phyloP scores from a whole-genome alignment of 2,797 vertebrate species.

The Echeneis naucrates region DNA sequence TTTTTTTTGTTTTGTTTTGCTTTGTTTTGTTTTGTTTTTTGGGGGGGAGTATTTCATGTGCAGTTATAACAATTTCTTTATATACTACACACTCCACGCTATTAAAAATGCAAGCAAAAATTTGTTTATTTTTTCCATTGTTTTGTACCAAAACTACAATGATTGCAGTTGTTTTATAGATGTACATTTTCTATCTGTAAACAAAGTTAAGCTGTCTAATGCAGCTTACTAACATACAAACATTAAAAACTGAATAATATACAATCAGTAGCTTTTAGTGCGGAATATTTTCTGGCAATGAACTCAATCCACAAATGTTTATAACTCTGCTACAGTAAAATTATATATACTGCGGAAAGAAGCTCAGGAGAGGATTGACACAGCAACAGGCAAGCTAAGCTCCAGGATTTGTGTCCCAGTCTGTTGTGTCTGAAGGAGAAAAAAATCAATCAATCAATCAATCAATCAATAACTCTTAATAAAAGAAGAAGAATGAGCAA shows the following conservation, averaged over 20 bases:
- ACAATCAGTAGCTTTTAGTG: neutral
- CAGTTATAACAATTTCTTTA: no score
- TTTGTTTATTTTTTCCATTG: constrained; percentile 41
- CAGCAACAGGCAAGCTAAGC: constrained; percentile 46
- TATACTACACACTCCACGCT: no score
- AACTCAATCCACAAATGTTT: neutral
- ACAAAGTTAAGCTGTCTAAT: constrained; percentile 1
- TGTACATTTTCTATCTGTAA: constrained; percentile 7
- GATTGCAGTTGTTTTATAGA: neutral
- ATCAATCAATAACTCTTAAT: neutral
- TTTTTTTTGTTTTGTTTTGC: no score
- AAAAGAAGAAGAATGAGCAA: neutral
- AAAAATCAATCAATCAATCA: constrained; percentile 4
- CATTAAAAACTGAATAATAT: neutral
- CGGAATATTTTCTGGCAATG: neutral
- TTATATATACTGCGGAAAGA: neutral
- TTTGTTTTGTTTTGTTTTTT: no score
- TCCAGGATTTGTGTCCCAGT: constrained; percentile 73
- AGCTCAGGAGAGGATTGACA: constrained; percentile 10
- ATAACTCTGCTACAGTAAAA: neutral
- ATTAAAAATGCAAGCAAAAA: no score
- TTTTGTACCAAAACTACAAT: constrained; percentile 5
- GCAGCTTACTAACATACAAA: neutral
- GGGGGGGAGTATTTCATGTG: no score
- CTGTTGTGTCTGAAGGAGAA: constrained; percentile 67